Percentiles rank a stretch among this genome's conserved stretches.
Evolutionary conservation across 1,140 invertebrate species (phyloP).

Genomic region (Parasteatoda tepidariorum): DNA sequence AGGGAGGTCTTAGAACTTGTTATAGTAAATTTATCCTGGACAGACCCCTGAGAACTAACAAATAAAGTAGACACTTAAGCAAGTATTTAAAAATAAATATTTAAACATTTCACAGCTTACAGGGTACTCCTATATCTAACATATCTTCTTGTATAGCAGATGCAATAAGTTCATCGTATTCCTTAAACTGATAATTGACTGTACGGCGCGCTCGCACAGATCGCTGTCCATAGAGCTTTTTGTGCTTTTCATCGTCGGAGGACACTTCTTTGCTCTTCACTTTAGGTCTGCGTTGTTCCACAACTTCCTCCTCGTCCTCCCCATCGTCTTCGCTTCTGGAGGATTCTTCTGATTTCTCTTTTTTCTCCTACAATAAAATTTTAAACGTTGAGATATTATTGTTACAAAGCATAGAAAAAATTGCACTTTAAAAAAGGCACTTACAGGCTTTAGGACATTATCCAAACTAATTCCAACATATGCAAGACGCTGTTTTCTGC

Average conservation of each 20-base stretch:
- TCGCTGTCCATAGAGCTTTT: slow-evolving; percentile 62
- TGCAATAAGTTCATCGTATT: slow-evolving; percentile 94
- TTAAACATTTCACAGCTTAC: too few species aligned
- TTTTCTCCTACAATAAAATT: slow-evolving; percentile 57
- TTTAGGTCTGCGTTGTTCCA: slow-evolving; percentile 60
- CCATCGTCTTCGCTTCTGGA: slow-evolving; percentile 37
- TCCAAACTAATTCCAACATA: slow-evolving; percentile 83
- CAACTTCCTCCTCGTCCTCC: slow-evolving; percentile 58
- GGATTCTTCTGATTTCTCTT: slow-evolving; percentile 65
- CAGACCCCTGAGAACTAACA: too few species aligned
- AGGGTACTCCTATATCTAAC: slow-evolving; percentile 78
- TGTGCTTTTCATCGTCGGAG: slow-evolving; percentile 14
- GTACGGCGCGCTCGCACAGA: slow-evolving; percentile 65
- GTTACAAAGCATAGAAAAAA: slow-evolving; percentile 1
- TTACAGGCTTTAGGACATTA: slow-evolving; percentile 74
- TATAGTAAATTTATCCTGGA: too few species aligned
- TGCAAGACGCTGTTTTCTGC: slow-evolving; percentile 76
- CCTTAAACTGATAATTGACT: slow-evolving; percentile 86
- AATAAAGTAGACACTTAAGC: too few species aligned
- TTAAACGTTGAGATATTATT: neutral
- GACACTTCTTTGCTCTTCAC: neutral
- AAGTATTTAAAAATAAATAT: too few species aligned
- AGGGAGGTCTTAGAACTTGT: too few species aligned
- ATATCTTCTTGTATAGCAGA: slow-evolving; percentile 87
- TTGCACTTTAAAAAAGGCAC: too few species aligned